These are phyloP conservation scores for Motacilla tschutschensis DNA, from an alignment of 2,113 vertebrate genomes.

Conservation along the genomic window DNA sequence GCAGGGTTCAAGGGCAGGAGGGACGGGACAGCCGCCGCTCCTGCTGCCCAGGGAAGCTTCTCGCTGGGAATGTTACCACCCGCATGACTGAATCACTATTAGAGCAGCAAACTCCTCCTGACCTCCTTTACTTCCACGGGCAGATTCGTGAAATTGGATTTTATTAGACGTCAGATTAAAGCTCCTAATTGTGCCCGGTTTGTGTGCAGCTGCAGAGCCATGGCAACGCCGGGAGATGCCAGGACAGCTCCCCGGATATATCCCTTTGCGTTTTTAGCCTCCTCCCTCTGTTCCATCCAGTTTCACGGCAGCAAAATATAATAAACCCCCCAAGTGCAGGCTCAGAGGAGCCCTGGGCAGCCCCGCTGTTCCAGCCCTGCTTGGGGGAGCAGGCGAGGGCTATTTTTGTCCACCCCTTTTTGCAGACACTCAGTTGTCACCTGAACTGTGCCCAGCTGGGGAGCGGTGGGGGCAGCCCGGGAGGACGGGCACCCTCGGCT, in stretches of 20 bases:
- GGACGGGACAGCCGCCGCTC: background rate
- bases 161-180: slow-evolving; percentile 11
- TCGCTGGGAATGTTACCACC: background rate
- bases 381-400: background rate
- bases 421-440: slow-evolving; percentile 12
- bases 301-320: background rate
- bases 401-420: slow-evolving; percentile 41
- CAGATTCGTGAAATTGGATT: slow-evolving; percentile 17
- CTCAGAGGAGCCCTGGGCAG: background rate
- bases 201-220: slow-evolving; percentile 31
- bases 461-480: background rate
- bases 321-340: rapidly evolving
- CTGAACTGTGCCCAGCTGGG: background rate
- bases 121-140: background rate
- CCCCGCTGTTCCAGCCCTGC: background rate
- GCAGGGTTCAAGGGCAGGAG: background rate
- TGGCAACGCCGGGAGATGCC: slow-evolving; percentile 26
- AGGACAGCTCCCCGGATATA: background rate
- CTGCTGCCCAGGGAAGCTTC: background rate
- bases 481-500: background rate
- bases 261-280: background rate
- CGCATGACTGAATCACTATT: background rate
- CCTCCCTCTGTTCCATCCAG: background rate
- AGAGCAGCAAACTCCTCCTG: background rate
- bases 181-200: slow-evolving; percentile 1